Conservation (phyloP, 1,140 invertebrate species). For the Drosophila quadrilineata region DNA sequence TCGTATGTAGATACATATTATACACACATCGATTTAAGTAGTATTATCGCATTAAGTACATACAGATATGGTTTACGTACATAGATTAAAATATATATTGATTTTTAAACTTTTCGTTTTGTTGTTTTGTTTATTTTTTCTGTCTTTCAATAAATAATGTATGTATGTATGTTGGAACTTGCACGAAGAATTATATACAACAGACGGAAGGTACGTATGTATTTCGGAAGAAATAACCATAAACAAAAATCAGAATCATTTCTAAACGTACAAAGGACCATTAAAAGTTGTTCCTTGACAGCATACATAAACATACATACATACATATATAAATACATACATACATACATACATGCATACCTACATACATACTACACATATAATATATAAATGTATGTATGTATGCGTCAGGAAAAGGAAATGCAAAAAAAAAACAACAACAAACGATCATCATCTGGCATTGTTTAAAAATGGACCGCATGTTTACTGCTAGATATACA, state of each 20-base stretch:
- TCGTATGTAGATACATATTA: conserved; percentile 39
- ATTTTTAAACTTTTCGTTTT: conserved; percentile 35
- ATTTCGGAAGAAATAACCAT: too few species aligned
- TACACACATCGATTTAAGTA: too few species aligned
- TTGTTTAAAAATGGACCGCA: too few species aligned
- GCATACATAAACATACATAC: not conserved
- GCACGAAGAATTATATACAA: conserved; percentile 70
- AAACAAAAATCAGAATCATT: conserved; percentile 8
- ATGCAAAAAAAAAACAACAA: not conserved
- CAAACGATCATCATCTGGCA: not conserved
- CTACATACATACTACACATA: too few species aligned
- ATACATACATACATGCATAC: too few species aligned
- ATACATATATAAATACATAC: too few species aligned
- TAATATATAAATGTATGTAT: too few species aligned
- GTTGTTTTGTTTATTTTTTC: too few species aligned
- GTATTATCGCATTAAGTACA: conserved; percentile 25
- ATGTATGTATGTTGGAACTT: conserved; percentile 32
- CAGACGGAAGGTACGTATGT: conserved; percentile 20
- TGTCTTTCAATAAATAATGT: conserved; percentile 73
- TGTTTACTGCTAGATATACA: too few species aligned
- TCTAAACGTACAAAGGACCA: conserved; percentile 50
- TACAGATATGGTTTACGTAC: conserved; percentile 12
- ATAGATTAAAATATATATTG: conserved; percentile 4
- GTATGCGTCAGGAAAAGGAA: too few species aligned
- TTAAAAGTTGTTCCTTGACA: conserved; percentile 65